Percentiles rank a stretch among this genome's conserved stretches.
Evolutionary conservation across 2,888 invertebrate species (phyloP).

Genomic region (Sceliomorpha sp.): DNA sequence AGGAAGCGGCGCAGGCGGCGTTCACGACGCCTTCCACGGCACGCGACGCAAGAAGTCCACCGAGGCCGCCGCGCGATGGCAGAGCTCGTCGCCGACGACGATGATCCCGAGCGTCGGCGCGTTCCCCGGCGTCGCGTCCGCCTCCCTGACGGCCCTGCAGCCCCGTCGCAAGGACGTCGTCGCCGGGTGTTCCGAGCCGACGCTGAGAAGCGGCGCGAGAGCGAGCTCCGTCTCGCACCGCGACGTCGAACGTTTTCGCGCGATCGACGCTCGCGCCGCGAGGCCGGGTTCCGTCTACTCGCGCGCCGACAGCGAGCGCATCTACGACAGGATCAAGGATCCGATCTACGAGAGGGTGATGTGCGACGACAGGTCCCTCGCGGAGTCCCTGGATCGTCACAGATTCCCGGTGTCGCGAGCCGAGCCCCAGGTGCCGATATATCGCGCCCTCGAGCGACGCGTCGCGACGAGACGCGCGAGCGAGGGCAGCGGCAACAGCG

Average conservation of each 20-base stretch:
- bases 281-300: slow-evolving; percentile 81
- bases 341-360: slow-evolving; percentile 76
- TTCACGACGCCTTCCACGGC: too few relatives aligned
- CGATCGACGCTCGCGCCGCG: slow-evolving; percentile 66
- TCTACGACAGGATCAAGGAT: slow-evolving; percentile 75
- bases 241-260: slow-evolving; percentile 61
- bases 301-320: slow-evolving; percentile 75
- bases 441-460: slow-evolving; percentile 65
- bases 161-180: slow-evolving; percentile 11
- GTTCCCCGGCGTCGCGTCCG: too few relatives aligned
- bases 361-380: slow-evolving; percentile 67
- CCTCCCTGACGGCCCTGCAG: slow-evolving; percentile 32
- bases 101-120: neutral
- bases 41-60: slow-evolving; percentile 48
- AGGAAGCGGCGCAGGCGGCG: too few relatives aligned
- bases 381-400: slow-evolving; percentile 64
- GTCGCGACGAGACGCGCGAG: slow-evolving; percentile 80
- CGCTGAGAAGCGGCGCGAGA: slow-evolving; percentile 15
- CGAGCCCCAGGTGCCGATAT: slow-evolving; percentile 76
- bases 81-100: slow-evolving; percentile 1
- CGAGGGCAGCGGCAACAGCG: slow-evolving; percentile 81
- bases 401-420: slow-evolving; percentile 74
- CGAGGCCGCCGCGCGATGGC: neutral
- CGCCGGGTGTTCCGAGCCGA: slow-evolving; percentile 9
- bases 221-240: slow-evolving; percentile 30